These are phyloP conservation scores for Xylota segnis DNA, from an alignment of 2,888 invertebrate species.

Conservation along the genomic window DNA sequence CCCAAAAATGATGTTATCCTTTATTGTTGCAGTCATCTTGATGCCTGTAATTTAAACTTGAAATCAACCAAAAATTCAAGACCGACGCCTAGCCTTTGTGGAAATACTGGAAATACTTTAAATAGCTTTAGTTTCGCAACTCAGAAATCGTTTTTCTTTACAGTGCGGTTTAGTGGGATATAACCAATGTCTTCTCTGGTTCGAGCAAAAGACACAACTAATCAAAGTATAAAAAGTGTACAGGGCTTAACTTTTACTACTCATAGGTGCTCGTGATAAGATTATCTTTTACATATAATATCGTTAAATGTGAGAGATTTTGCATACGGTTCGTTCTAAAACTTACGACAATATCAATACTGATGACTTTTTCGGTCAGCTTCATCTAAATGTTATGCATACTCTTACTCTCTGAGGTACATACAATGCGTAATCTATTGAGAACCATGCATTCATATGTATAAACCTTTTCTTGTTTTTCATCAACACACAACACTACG, in stretches of 20 bases:
- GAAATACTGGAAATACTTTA: not conserved
- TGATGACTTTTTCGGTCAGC: too few relatives aligned
- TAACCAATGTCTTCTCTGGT: not conserved
- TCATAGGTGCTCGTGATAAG: not conserved
- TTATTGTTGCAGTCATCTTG: slow-evolving; percentile 79
- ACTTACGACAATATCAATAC: too few relatives aligned
- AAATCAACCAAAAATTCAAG: not conserved
- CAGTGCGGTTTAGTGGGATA: not conserved
- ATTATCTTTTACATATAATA: not conserved
- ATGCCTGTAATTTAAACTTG: slow-evolving; percentile 1
- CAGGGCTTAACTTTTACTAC: not conserved
- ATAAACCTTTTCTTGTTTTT: too few relatives aligned
- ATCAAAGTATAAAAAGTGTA: not conserved
- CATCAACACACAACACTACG: too few relatives aligned
- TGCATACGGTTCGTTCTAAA: not conserved
- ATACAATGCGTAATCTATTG: too few relatives aligned
- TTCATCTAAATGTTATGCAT: too few relatives aligned
- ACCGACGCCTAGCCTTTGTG: not conserved
- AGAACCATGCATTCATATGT: too few relatives aligned
- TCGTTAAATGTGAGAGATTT: not conserved
- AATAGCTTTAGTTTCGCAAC: too few relatives aligned
- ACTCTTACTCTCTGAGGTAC: too few relatives aligned
- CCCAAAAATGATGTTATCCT: slow-evolving; percentile 83
- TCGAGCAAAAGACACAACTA: slow-evolving; percentile 17
- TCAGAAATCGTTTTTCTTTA: not conserved